Evolutionary conservation across 2,797 vertebrate species (phyloP).

Genomic region (Echiichthys vipera): DNA sequence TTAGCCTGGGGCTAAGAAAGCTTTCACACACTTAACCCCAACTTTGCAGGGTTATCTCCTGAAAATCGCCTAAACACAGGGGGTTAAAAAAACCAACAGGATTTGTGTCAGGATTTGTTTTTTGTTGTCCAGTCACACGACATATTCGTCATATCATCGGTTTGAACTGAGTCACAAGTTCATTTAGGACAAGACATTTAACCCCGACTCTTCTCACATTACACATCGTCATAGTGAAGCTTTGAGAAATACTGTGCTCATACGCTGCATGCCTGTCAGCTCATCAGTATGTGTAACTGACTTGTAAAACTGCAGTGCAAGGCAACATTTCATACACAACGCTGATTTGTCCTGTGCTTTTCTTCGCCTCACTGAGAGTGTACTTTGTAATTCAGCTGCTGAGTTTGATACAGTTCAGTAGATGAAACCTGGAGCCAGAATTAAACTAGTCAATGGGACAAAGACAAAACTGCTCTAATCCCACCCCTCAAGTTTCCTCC

Average conservation of each 20-base stretch:
- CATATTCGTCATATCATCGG: no score
- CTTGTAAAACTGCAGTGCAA: neutral
- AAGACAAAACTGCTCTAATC: conserved; percentile 60
- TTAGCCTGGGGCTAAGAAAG: no score
- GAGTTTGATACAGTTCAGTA: conserved; percentile 61
- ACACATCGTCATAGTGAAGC: neutral
- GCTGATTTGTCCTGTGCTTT: conserved; percentile 35
- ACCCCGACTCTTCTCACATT: neutral
- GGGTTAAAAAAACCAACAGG: no score
- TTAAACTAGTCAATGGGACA: conserved; percentile 51
- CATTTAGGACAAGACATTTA: no score
- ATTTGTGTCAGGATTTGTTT: no score
- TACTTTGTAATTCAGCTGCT: conserved; percentile 55
- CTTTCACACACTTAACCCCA: no score
- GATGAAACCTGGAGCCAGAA: conserved; percentile 65
- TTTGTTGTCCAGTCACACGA: no score
- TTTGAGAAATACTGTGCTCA: conserved; percentile 2
- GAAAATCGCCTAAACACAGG: no score
- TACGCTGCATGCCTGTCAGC: neutral
- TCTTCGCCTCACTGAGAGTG: conserved; percentile 42
- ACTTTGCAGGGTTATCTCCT: no score
- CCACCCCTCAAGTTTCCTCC: conserved; percentile 46
- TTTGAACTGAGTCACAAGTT: no score
- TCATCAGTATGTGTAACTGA: conserved; percentile 1
- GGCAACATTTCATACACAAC: conserved; percentile 25